Evolutionary conservation across 2,797 vertebrate species (phyloP).

Genomic region (Myotis myotis): DNA sequence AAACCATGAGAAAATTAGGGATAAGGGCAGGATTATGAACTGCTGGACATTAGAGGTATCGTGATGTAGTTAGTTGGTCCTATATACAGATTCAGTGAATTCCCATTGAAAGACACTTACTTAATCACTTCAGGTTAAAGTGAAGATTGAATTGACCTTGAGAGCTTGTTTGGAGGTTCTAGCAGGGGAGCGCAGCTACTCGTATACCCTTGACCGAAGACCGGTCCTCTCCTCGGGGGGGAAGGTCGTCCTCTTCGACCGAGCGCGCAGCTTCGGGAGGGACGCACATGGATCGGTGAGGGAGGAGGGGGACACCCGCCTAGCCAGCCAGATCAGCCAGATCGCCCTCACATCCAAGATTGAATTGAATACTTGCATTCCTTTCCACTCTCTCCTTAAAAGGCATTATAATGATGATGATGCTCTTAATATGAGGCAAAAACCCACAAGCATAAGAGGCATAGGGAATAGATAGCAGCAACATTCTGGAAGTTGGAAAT

Average conservation of each 20-base stretch:
- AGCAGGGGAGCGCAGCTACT: too few relatives aligned
- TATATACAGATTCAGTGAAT: neutral
- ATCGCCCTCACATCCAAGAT: too few relatives aligned
- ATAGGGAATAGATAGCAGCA: neutral
- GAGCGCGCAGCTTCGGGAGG: too few relatives aligned
- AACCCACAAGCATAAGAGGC: neutral
- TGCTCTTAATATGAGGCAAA: neutral
- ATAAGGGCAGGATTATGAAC: neutral
- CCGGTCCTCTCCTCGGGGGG: too few relatives aligned
- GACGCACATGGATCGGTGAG: too few relatives aligned
- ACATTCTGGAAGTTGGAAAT: neutral
- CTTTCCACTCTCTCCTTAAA: neutral
- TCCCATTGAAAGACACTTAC: neutral
- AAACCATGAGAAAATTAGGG: neutral
- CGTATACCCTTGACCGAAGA: too few relatives aligned
- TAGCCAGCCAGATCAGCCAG: too few relatives aligned
- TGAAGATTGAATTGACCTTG: neutral
- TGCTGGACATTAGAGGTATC: neutral
- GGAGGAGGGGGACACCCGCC: too few relatives aligned
- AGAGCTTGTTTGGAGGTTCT: too few relatives aligned
- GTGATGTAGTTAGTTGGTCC: neutral
- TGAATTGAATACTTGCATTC: neutral
- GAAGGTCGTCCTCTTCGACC: too few relatives aligned
- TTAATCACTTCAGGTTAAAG: neutral
- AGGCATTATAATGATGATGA: neutral